These are phyloP conservation scores for Protonibea diacanthus DNA, from an alignment of 2,797 vertebrate species.

Conservation along the genomic window DNA sequence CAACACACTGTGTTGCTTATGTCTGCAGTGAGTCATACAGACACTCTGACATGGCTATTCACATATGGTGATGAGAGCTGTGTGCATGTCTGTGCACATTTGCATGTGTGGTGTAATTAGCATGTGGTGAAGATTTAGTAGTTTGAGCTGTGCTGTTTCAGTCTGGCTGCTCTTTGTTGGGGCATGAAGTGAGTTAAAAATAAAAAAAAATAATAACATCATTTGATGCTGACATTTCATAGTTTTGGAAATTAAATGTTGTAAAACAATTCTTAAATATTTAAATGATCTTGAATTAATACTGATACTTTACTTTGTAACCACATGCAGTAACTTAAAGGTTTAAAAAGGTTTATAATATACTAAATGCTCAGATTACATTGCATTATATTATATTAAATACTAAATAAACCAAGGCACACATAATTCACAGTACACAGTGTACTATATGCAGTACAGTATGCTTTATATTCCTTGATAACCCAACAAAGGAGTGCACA, in stretches of 20 bases:
- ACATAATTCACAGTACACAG: conserved; percentile 7
- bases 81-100: conserved; percentile 21
- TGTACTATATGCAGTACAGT: background rate
- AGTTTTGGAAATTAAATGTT: background rate
- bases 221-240: background rate
- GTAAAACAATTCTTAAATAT: background rate
- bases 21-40: conserved; percentile 22
- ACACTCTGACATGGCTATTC: conserved; percentile 18
- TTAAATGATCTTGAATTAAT: background rate
- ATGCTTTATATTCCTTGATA: background rate
- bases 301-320: background rate
- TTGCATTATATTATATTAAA: background rate
- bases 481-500: background rate
- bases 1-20: background rate
- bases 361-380: background rate
- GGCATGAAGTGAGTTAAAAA: background rate
- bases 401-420: background rate
- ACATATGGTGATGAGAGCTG: conserved; percentile 11
- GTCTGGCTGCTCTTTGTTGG: background rate
- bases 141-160: background rate
- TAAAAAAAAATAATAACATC: background rate
- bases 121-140: conserved; percentile 2
- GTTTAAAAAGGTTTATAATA: background rate
- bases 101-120: conserved; percentile 41
- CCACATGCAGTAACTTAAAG: background rate